Conservation (phyloP, 2,113 vertebrate species). For the Leiothrix lutea region DNA sequence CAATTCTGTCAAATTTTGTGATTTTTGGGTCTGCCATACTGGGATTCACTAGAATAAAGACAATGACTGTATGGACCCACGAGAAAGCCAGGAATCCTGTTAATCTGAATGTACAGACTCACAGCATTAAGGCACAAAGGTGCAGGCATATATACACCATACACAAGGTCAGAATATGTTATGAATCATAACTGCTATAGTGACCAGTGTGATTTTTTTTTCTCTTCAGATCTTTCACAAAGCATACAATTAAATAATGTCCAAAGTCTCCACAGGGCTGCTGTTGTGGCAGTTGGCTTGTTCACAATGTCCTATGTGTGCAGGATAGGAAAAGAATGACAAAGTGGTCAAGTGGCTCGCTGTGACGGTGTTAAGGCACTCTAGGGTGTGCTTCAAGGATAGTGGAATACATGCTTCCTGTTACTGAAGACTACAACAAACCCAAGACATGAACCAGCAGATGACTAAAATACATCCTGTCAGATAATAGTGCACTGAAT, state of each 20-base stretch:
- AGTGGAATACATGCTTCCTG: neutral
- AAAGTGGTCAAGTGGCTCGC: neutral
- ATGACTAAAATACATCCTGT: slow-evolving; percentile 27
- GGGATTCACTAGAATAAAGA: neutral
- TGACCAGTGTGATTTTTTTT: neutral
- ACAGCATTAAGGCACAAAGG: slow-evolving; percentile 21
- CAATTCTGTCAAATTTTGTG: neutral
- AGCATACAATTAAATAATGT: neutral
- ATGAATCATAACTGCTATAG: neutral
- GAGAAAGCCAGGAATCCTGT: neutral
- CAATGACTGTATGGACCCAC: neutral
- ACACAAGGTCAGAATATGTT: neutral
- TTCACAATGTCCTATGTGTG: neutral
- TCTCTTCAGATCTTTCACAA: neutral
- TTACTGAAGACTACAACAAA: slow-evolving; percentile 19
- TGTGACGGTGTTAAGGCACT: slow-evolving; percentile 36
- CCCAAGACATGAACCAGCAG: slow-evolving; percentile 7
- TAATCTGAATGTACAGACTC: neutral
- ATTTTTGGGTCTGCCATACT: neutral
- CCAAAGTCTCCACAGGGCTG: neutral
- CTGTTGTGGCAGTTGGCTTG: neutral
- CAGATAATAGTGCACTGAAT: slow-evolving; percentile 30
- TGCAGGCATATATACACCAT: neutral
- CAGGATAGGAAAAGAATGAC: neutral
- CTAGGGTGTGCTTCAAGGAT: slow-evolving; percentile 4